Percentiles rank a stretch among this genome's conserved stretches.
These are phyloP conservation scores for Oxygymnocypris stewartii DNA, from an alignment of 2,113 vertebrate species.

Conservation along the genomic window DNA sequence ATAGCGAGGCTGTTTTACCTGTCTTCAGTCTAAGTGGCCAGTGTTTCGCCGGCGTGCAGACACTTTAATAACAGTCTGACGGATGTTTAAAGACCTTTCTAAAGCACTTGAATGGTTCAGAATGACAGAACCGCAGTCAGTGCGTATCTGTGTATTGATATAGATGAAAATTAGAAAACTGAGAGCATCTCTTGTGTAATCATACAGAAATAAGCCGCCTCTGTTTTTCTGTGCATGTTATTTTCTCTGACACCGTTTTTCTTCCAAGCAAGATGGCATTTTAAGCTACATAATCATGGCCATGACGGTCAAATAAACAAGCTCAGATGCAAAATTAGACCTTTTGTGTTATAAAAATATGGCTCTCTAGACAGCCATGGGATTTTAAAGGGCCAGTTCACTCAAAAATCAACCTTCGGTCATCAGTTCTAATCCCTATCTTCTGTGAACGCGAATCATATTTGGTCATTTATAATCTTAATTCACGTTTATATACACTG, in stretches of 20 bases:
- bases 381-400: background rate
- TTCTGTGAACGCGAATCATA: background rate
- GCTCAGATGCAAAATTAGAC: background rate
- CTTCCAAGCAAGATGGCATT: background rate
- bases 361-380: background rate
- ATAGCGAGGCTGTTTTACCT: conserved; percentile 19
- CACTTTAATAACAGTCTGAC: conserved; percentile 28
- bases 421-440: background rate
- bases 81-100: conserved; percentile 25
- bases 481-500: too few species aligned
- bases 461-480: background rate
- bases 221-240: background rate
- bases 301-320: conserved; percentile 19
- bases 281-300: background rate
- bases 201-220: background rate
- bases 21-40: conserved; percentile 2
- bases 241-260: conserved; percentile 9
- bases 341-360: background rate
- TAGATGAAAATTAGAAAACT: background rate
- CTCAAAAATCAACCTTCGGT: background rate
- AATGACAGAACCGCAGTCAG: background rate
- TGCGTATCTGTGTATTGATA: background rate
- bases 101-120: conserved; percentile 19
- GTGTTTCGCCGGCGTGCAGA: background rate
- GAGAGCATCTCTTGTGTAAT: conserved; percentile 19